Evolutionary conservation across 2,113 vertebrate species (phyloP).

Genomic region (Melospiza melodia): DNA sequence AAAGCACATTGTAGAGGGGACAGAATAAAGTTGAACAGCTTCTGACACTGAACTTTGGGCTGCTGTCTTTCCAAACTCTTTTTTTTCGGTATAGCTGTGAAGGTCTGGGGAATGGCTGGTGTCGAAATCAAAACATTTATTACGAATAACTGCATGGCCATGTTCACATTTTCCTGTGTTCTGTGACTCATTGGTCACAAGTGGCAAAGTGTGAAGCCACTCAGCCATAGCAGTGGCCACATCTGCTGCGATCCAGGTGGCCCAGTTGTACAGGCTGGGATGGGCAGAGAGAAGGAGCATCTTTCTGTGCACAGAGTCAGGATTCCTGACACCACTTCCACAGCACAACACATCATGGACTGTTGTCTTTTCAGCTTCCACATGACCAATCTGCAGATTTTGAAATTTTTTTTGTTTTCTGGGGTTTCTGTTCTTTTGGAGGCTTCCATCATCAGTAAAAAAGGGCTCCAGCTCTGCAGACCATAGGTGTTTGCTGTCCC

Average conservation of each 20-base stretch:
- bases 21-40: background rate
- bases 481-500: background rate
- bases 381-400: background rate
- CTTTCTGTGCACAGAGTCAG: background rate
- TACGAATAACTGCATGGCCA: background rate
- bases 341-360: background rate
- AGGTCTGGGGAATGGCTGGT: background rate
- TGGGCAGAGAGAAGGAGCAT: background rate
- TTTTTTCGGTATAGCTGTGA: background rate
- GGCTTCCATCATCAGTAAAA: background rate
- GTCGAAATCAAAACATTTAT: background rate
- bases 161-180: background rate
- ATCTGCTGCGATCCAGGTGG: background rate
- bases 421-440: background rate
- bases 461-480: background rate
- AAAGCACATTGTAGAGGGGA: background rate
- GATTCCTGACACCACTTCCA: background rate
- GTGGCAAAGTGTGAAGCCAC: background rate
- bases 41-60: background rate
- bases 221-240: background rate
- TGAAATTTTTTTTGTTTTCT: background rate
- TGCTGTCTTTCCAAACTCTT: background rate
- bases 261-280: background rate
- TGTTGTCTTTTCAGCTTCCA: background rate
- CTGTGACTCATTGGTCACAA: background rate